Evolutionary conservation across 2,797 vertebrate genomes (phyloP).

Genomic region (Ciconia nigra): DNA sequence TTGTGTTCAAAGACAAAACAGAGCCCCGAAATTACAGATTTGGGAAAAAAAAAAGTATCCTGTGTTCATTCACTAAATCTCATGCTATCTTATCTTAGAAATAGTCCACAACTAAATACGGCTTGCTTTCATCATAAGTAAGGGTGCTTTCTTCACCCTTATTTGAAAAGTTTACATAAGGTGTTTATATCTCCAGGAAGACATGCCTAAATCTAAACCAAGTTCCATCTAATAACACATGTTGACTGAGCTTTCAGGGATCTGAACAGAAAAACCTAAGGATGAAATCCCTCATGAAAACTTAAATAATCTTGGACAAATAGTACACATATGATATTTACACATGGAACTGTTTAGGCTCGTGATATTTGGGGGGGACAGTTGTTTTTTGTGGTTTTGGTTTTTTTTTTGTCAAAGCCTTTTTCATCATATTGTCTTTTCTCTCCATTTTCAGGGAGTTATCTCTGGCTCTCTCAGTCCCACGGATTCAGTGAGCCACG

Average conservation of each 20-base stretch:
- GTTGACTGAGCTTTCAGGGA: not conserved
- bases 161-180: not conserved
- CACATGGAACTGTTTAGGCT: not conserved
- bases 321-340: not conserved
- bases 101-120: not conserved
- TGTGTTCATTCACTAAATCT: not conserved
- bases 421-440: not conserved
- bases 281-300: not conserved
- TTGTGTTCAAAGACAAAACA: slow-evolving; percentile 32
- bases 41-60: not conserved
- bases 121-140: not conserved
- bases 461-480: not conserved
- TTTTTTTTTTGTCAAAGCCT: not conserved
- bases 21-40: slow-evolving; percentile 23
- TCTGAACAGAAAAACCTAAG: not conserved
- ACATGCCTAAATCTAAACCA: not conserved
- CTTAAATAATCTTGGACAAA: not conserved
- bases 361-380: not conserved
- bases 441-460: not conserved
- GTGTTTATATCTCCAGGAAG: not conserved
- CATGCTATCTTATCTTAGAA: not conserved
- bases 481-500: not conserved
- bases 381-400: too few species aligned
- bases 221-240: not conserved
- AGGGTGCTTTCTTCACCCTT: not conserved